Base-by-base conservation (phyloP, 2,113 vertebrate genomes). In the Megaptera novaeangliae region DNA sequence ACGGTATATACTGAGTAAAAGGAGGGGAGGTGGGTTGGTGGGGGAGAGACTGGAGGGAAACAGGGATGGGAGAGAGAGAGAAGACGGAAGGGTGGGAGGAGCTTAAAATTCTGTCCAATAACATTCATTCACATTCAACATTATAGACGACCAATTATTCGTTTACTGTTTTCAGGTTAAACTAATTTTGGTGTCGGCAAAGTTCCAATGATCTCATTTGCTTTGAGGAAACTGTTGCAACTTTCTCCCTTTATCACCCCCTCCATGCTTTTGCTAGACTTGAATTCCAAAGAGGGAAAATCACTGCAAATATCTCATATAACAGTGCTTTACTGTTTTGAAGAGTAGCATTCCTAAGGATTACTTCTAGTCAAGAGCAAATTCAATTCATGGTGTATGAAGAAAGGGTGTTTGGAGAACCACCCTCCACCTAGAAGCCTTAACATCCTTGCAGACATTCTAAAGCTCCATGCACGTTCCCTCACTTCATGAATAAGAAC, bases 261-360 rank as follows among this genome's bases (percentile, higher is more conserved):
- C 34, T 17, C 44, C 39, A n/a, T 0, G 75, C 39, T 39, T 75
- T 29, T 6, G 36, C 27, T 29, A 72, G 23, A 82, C 31, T 36
- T 93, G 29, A 78, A 44, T 77, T 4, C 39, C 49, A 88, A 52
- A 69, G 41, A 64, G 15, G 17, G 31, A 75, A 39, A 57, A 55
- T 39, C 34, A 6, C 6, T 57, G 41, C 17, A 2, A 49, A 52
- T 0, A 7, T 11, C n/a, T 1, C 2, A 2, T 4, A 15, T 6
- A 14, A 61, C 7, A 5, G 1, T 2, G 0, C 23, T 15, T 0
- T 8, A 18, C 39, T 55, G 2, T 36, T 49, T 8, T 34, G 29
- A 68, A 44, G 21, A 27, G 18, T 1, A 1, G 0, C 13, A 15
- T 59, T 36, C 11, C 27, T 64, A 59, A 59, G 21, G 21, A 17